Evolutionary conservation across 2,797 vertebrate genomes (phyloP), one percentile per base, ranked within the genome.

Genomic region (Odontamblyopus rebecca): DNA sequence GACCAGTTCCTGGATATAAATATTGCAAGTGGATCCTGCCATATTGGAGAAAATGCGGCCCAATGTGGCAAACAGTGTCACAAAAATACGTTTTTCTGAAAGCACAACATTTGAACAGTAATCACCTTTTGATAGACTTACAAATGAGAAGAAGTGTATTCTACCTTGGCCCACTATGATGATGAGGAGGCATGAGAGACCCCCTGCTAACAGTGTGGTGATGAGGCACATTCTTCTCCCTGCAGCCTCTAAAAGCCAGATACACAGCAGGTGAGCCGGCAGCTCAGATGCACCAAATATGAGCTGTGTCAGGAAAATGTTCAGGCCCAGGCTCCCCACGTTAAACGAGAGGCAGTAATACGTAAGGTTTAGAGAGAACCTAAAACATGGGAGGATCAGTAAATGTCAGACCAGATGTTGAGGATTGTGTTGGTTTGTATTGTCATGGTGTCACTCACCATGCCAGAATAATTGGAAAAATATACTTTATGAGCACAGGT

Each of bases 301-400:
- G 0, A 96, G 77, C 81, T 96, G 95, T 0, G 94, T 96, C 87
- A 97, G 80, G 79, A 96, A 96, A 88, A 96, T 91, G 86, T 95
- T 71, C 88, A 95, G 70, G 38, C 96, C 96, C 16, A 96, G 95
- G 67, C 88, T 92, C 0, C 93, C 94, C 38, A 96, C 92, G 0
- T 94, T 96, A 50, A 96, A 82, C 19, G 93, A 86, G 30, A 97
- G 80, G 41, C 94, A 93, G 0, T 85, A 95, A 88, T 94, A 96
- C 5, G 92, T 81, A 23, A 97, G 72, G 50, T 93, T 95, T 83
- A 94, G 79, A 0, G 92, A 93, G 85, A 95, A 96, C 96, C 96
- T 96, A 68, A 6, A 61, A 68, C 59, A 53, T 1, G 48, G 41
- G 4, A 19, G 19, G 41, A 44, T 56, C 5, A 23, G 3, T 23